These are phyloP conservation scores for Emmelina monodactyla DNA, from an alignment of 2,888 invertebrate genomes.

Conservation along the genomic window DNA sequence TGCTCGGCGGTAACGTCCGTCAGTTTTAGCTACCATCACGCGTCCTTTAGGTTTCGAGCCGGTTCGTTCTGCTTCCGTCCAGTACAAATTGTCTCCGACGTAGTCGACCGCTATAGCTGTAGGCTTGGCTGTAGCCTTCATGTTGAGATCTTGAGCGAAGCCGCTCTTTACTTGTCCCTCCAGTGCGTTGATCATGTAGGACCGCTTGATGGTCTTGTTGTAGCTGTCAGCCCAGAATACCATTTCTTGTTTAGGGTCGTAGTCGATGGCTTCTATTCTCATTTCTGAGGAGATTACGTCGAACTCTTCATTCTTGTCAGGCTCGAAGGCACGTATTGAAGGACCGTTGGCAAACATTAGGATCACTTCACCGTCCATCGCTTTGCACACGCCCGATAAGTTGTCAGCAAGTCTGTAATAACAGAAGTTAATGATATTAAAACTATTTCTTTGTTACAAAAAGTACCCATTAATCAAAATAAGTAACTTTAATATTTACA, in stretches of 20 bases:
- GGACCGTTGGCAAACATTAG: conserved; percentile 83
- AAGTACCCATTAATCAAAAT: background rate
- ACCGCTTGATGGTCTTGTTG: conserved; percentile 88
- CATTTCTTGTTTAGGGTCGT: conserved; percentile 82
- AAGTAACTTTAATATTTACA: conserved; percentile 9
- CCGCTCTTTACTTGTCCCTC: conserved; percentile 82
- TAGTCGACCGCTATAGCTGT: conserved; percentile 93
- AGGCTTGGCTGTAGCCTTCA: conserved; percentile 84
- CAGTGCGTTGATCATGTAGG: conserved; percentile 84
- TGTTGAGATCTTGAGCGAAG: conserved; percentile 85
- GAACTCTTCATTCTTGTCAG: conserved; percentile 72
- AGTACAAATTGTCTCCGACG: conserved; percentile 92
- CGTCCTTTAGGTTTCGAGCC: conserved; percentile 78
- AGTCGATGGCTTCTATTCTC: conserved; percentile 91
- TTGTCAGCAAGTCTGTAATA: conserved; percentile 69
- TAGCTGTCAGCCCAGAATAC: conserved; percentile 97
- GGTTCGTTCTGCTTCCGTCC: conserved; percentile 85
- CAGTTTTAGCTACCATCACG: conserved; percentile 87
- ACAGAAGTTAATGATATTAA: background rate
- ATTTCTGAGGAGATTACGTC: conserved; percentile 86
- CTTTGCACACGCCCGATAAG: conserved; percentile 84
- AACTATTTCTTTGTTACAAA: background rate
- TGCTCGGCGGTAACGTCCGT: conserved; percentile 87
- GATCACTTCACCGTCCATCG: conserved; percentile 70
- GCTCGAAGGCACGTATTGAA: conserved; percentile 80